Evolutionary conservation across 2,888 invertebrate species (phyloP), one percentile per base, ranked within the genome.

Genomic region (Yponomeuta cagnagella): DNA sequence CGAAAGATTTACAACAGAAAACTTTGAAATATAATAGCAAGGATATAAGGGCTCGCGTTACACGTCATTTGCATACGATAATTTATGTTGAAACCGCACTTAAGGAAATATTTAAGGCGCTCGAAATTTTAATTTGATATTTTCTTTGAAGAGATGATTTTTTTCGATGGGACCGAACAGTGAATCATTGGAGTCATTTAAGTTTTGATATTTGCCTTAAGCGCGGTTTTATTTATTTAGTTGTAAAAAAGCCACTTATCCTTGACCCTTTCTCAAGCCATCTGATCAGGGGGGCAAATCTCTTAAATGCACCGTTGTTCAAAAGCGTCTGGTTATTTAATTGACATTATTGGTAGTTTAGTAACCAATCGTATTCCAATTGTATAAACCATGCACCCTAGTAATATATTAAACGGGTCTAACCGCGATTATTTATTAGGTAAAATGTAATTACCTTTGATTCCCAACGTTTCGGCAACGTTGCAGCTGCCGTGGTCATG

Each of bases 21-120:
- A 83, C 86, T 88, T 89, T 89, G 88, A 89, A 90, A 89, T 89
- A 89, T 87, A 89, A 89, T 89, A 87, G 89, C 86, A 77, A 74
- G 81, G 52, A 70, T 66, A 52, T 33, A 31, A 75, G 82, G 82
- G 86, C 79, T 89, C 83, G 84, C 83, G 86, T 90, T 89, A 86
- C 86, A 76, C 80, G 77, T 78, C 81, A 76, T 75, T 77, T 72
- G 81, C 81, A 81, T 70, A 66, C n/a, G 85, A 88, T 89, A 89
- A 90, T 90, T 87, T 79, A 81, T 77, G 79, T 83, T 84, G 82
- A 83, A 78, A 79, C 77, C 76, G 75, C 76, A 79, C 79, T 78
- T 77, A 76, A 79, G 76, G 75, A 74, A 73, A 43, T 15, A 33
- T 69, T 72, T 69, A 43, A 48, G 66, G 30, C 48, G 66, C 70